Evolutionary conservation across 2,797 vertebrate genomes (phyloP).

Genomic region (Peromyscus eremicus): DNA sequence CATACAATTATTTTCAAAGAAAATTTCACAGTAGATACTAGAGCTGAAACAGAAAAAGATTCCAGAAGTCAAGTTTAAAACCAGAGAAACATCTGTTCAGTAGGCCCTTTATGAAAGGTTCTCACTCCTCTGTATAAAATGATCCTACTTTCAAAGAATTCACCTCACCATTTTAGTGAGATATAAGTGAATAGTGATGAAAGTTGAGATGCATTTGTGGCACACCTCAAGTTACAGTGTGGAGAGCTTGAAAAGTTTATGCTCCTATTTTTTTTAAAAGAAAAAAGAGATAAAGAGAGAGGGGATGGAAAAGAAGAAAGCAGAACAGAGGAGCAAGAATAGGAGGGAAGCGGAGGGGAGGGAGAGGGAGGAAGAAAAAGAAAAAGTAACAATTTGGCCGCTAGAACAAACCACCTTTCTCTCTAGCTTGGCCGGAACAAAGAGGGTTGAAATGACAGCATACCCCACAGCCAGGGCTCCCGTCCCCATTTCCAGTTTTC

Average conservation of each 20-base stretch:
- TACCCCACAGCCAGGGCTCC: fast-evolving
- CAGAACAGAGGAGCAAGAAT: background rate
- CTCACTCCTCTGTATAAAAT: background rate
- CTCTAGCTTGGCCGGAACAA: background rate
- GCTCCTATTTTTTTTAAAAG: background rate
- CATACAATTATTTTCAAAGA: background rate
- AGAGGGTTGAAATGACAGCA: background rate
- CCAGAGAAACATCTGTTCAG: background rate
- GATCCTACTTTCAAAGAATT: background rate
- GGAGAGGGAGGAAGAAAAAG: background rate
- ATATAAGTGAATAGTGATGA: background rate
- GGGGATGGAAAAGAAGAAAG: background rate
- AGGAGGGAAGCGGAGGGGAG: fast-evolving
- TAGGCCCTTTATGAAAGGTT: background rate
- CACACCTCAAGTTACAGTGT: background rate
- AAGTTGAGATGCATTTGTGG: background rate
- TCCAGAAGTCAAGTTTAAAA: background rate
- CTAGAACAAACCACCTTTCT: background rate
- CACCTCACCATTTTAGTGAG: background rate
- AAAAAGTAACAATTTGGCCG: background rate
- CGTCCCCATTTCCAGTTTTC: background rate
- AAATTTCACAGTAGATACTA: slow-evolving; percentile 9
- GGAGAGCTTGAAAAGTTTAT: background rate
- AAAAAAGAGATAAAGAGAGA: background rate
- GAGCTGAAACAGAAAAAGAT: background rate